Evolutionary conservation across 1,140 invertebrate genomes (phyloP).

Genomic region (Chironomus tepperi): DNA sequence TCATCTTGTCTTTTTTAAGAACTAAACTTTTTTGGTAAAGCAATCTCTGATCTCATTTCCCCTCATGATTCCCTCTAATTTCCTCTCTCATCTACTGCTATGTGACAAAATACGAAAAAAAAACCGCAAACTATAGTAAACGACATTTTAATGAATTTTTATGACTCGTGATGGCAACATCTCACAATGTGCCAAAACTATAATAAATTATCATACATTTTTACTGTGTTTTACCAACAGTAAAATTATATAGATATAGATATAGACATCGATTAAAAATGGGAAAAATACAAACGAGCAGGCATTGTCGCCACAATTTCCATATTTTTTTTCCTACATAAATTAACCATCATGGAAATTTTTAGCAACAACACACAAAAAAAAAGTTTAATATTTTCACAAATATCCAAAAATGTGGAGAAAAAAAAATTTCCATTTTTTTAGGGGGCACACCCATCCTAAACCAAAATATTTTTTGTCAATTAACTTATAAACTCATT

Average conservation of each 20-base stretch:
- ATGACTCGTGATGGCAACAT: constrained; percentile 17
- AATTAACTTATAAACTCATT: constrained; percentile 20
- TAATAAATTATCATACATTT: constrained; percentile 9
- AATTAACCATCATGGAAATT: not conserved
- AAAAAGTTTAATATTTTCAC: not conserved
- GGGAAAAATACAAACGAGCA: not conserved
- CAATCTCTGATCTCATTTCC: too few relatives aligned
- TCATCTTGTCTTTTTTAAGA: too few relatives aligned
- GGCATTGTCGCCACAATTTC: constrained; percentile 5
- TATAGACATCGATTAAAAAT: not conserved
- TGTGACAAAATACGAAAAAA: not conserved
- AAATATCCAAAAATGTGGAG: too few relatives aligned
- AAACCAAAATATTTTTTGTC: constrained; percentile 15
- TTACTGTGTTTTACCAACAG: not conserved
- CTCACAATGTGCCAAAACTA: not conserved
- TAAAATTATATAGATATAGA: not conserved
- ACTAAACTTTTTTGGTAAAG: too few relatives aligned
- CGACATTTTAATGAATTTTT: constrained; percentile 24
- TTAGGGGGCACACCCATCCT: too few relatives aligned
- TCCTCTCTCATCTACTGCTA: too few relatives aligned
- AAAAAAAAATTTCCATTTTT: too few relatives aligned
- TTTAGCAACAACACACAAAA: not conserved
- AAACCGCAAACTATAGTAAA: constrained; percentile 10
- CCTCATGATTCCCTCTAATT: too few relatives aligned
- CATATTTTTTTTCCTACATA: not conserved